Evolutionary conservation across 2,888 invertebrate genomes (phyloP).

Genomic region (Margaritifera margaritifera): DNA sequence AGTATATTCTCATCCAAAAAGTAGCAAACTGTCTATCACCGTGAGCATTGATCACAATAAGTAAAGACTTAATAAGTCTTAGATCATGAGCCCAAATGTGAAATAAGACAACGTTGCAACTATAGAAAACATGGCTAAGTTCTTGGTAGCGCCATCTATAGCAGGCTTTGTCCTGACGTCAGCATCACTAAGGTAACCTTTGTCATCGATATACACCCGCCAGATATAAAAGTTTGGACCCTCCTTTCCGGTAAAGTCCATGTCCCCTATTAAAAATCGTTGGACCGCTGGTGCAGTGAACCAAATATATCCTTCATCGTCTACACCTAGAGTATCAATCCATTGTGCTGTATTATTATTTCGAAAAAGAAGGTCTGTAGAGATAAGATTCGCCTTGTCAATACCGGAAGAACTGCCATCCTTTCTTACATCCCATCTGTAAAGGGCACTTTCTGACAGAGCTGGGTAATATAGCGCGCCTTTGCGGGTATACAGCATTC

Average conservation of each 20-base stretch:
- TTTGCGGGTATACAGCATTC: constrained; percentile 23
- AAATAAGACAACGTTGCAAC: too few relatives aligned
- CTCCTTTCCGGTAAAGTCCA: constrained; percentile 3
- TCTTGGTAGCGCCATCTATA: too few relatives aligned
- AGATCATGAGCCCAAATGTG: too few relatives aligned
- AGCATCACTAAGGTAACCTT: constrained; percentile 6
- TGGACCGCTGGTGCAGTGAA: constrained; percentile 36
- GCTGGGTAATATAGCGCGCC: constrained; percentile 31
- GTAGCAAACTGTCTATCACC: too few relatives aligned
- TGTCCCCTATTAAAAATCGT: constrained; percentile 11
- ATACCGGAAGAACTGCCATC: constrained; percentile 15
- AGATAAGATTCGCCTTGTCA: constrained; percentile 9
- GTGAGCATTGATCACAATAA: too few relatives aligned
- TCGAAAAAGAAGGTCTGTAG: constrained; percentile 17
- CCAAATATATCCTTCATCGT: constrained; percentile 37
- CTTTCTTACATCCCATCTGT: constrained; percentile 24
- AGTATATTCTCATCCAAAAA: too few relatives aligned
- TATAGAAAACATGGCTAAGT: too few relatives aligned
- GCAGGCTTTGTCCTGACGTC: not conserved
- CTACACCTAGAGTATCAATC: constrained; percentile 37
- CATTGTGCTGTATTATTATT: constrained; percentile 32
- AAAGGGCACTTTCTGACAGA: constrained; percentile 27
- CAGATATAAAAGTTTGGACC: constrained; percentile 8
- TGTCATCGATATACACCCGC: constrained; percentile 1
- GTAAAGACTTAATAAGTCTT: too few relatives aligned